Conservation (phyloP, 1,140 invertebrate genomes). For the Drosophila busckii region DNA sequence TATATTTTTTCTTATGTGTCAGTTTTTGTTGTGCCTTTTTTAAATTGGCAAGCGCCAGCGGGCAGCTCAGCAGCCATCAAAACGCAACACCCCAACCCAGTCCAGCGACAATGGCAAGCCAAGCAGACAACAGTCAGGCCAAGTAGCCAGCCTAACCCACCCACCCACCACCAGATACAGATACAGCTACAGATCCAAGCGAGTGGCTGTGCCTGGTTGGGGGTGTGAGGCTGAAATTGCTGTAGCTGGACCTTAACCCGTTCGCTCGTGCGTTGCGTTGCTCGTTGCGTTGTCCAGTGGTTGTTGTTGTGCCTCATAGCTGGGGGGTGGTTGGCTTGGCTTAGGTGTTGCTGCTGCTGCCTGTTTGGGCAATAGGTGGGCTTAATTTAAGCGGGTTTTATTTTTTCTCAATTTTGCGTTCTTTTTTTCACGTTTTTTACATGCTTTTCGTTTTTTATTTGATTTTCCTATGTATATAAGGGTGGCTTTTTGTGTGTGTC, state of each 20-base stretch:
- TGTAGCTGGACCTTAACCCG: slow-evolving; percentile 43
- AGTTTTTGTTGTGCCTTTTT: slow-evolving; percentile 52
- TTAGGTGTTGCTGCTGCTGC: slow-evolving; percentile 29
- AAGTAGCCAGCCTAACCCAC: too few species aligned
- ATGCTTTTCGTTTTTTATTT: slow-evolving; percentile 64
- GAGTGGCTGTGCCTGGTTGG: not conserved
- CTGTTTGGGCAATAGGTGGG: slow-evolving; percentile 69
- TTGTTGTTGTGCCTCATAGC: slow-evolving; percentile 20
- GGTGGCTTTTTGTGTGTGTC: slow-evolving; percentile 38
- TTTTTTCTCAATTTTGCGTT: slow-evolving; percentile 65
- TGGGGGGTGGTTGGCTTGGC: slow-evolving; percentile 14
- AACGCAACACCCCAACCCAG: slow-evolving; percentile 24
- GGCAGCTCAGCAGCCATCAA: slow-evolving; percentile 57
- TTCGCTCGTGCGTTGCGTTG: slow-evolving; percentile 67
- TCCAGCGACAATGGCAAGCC: slow-evolving; percentile 10
- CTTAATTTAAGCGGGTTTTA: slow-evolving; percentile 76
- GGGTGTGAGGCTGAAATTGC: not conserved
- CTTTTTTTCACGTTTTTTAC: slow-evolving; percentile 38
- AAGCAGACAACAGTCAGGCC: not conserved
- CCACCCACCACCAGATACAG: slow-evolving; percentile 9
- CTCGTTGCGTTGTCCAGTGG: slow-evolving; percentile 39
- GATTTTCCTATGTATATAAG: slow-evolving; percentile 54
- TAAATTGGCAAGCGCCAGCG: slow-evolving; percentile 74
- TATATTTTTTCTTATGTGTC: slow-evolving; percentile 10
- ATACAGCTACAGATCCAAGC: slow-evolving; percentile 10